Conservation (phyloP, 2,888 invertebrate genomes). For the Rapana venosa region DNA sequence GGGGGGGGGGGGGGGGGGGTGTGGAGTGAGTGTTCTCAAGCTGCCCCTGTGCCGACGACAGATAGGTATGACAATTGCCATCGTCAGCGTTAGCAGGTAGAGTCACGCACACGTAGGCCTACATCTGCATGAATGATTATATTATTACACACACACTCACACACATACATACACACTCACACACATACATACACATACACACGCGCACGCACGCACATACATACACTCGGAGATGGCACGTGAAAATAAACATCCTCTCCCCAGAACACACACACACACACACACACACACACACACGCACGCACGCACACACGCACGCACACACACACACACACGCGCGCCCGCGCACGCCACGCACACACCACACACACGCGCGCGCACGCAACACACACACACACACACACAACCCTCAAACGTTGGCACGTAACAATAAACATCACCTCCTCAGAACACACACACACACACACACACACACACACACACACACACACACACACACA, state of each 20-base stretch:
- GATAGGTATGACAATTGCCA: too few relatives aligned
- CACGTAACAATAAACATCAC: too few relatives aligned
- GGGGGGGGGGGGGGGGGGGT: too few relatives aligned
- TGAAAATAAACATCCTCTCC: too few relatives aligned
- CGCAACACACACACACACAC: too few relatives aligned
- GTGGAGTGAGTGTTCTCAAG: too few relatives aligned
- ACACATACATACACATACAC: slow-evolving; percentile 12
- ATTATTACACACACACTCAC: not conserved
- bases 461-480: slow-evolving; percentile 15
- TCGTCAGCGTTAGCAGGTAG: not conserved
- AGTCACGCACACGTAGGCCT: not conserved
- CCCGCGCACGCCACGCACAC: too few relatives aligned
- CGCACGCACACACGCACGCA: too few relatives aligned
- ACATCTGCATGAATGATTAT: not conserved
- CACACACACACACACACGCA: not conserved
- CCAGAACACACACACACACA: slow-evolving; percentile 18
- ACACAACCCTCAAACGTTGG: too few relatives aligned
- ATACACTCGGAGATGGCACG: not conserved
- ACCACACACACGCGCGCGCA: too few relatives aligned
- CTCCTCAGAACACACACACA: not conserved
- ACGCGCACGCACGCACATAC: slow-evolving; percentile 13
- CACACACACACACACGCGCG: too few relatives aligned
- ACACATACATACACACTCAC: not conserved
- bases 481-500: not conserved
- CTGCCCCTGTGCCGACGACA: too few relatives aligned